These are phyloP conservation scores for Apocrypta bakeri DNA, from an alignment of 1,140 invertebrate genomes.

Conservation along the genomic window DNA sequence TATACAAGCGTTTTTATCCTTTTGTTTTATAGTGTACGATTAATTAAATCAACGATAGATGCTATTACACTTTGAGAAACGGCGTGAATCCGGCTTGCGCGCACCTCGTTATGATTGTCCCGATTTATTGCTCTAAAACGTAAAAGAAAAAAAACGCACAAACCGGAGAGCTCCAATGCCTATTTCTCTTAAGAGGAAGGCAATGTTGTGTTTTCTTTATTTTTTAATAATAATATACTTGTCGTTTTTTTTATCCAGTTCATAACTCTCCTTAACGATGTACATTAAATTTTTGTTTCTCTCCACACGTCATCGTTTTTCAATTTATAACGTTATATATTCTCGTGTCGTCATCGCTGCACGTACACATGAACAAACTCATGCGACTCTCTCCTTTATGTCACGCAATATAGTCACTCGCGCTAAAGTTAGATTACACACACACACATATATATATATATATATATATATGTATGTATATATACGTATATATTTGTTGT, in stretches of 20 bases:
- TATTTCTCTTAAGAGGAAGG: conserved; percentile 63
- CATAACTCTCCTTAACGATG: conserved; percentile 51
- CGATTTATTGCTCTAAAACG: conserved; percentile 71
- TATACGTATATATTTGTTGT: not conserved
- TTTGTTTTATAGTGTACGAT: conserved; percentile 41
- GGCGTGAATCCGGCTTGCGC: conserved; percentile 52
- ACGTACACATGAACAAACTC: conserved; percentile 33
- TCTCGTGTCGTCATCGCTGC: not conserved
- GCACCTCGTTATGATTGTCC: conserved; percentile 70
- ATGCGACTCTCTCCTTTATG: conserved; percentile 27
- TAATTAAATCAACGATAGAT: conserved; percentile 59
- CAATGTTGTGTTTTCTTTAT: conserved; percentile 70
- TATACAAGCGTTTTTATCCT: conserved; percentile 36
- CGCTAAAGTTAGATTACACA: conserved; percentile 1
- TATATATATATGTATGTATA: not conserved
- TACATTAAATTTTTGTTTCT: conserved; percentile 51
- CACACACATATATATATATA: not conserved
- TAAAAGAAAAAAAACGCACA: conserved; percentile 64
- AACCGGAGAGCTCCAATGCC: conserved; percentile 57
- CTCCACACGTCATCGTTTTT: conserved; percentile 26
- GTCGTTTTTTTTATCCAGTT: conserved; percentile 40
- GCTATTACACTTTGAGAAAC: conserved; percentile 51
- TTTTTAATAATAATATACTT: conserved; percentile 52
- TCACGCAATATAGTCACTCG: conserved; percentile 35
- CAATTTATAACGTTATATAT: not conserved